Percentiles rank a stretch among this genome's conserved stretches.
These are phyloP conservation scores for Musca vetustissima DNA, from an alignment of 1,140 invertebrate species.

Conservation along the genomic window DNA sequence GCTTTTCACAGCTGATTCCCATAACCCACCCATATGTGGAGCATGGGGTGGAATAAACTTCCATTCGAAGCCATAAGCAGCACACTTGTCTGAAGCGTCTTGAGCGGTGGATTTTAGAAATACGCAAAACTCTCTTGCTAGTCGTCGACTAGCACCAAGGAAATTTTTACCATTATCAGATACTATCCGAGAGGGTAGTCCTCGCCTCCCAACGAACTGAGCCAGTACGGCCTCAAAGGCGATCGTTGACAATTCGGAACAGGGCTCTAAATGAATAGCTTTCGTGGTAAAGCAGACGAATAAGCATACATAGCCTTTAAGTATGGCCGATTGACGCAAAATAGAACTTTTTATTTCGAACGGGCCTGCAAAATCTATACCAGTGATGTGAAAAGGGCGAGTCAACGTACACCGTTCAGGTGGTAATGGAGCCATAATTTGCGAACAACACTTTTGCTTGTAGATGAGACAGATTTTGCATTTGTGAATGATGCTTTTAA, in stretches of 20 bases:
- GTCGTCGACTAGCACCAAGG: background rate
- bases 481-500: background rate
- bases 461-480: background rate
- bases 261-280: background rate
- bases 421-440: slow-evolving; percentile 1
- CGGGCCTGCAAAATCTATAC: background rate
- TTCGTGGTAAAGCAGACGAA: slow-evolving; percentile 1
- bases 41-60: background rate
- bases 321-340: background rate
- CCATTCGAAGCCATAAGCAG: background rate
- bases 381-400: background rate
- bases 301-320: background rate
- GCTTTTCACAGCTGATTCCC: background rate
- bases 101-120: background rate
- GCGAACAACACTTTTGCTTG: background rate
- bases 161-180: background rate
- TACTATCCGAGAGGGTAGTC: background rate
- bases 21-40: background rate
- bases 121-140: background rate
- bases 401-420: background rate
- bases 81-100: background rate
- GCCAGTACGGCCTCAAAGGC: background rate
- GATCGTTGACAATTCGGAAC: background rate
- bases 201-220: background rate
- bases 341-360: background rate